Evolutionary conservation across 2,888 invertebrate genomes (phyloP), one percentile per base, ranked within the genome.

Genomic region (Dugesia japonica): DNA sequence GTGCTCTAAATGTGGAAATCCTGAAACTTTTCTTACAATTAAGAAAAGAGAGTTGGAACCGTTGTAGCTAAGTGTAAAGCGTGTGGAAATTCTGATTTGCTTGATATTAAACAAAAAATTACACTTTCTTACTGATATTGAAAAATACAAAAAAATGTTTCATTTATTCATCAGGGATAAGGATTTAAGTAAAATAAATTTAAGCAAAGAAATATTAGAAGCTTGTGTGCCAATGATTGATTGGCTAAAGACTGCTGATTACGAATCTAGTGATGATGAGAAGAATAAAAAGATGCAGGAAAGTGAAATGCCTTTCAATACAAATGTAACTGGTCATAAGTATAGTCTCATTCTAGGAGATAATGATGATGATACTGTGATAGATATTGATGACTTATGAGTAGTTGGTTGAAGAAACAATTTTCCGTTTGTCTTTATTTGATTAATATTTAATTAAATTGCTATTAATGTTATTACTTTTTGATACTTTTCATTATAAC

Each of bases 61-160:
- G 90, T 90, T 75, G 94, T 97, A 83, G 90, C 90, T 79, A 93
- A 94, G 86, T 99, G 98, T 88, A 95, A 94, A 86, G 98, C 98
- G 76, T 98, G 98, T 86, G 98, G 98, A 79, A 91, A 93, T 86
- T 90, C 91, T 85, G 92, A 92, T 26, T 80, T 81, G 75, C 81
- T 84, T 71, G 94, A 94, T 85, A 92, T 92, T 86, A 91, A 91
- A 84, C 97, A 98, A 86, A 95, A 94, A 86, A 89, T 98, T 81
- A 94, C 95, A 84, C 95, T n/a, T n/a, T n/a, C n/a, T n/a, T n/a
- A n/a, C n/a, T n/a, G n/a, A n/a, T n/a, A n/a, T n/a, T n/a, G n/a
- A n/a, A n/a, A n/a, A n/a, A n/a, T n/a, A n/a, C n/a, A n/a, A n/a
- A n/a, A n/a, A n/a, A n/a, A n/a, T n/a, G n/a, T n/a, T n/a, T n/a